phyloP scores from a whole-genome alignment of 2,113 vertebrate genomes.

The Malurus alboscapulatus region DNA sequence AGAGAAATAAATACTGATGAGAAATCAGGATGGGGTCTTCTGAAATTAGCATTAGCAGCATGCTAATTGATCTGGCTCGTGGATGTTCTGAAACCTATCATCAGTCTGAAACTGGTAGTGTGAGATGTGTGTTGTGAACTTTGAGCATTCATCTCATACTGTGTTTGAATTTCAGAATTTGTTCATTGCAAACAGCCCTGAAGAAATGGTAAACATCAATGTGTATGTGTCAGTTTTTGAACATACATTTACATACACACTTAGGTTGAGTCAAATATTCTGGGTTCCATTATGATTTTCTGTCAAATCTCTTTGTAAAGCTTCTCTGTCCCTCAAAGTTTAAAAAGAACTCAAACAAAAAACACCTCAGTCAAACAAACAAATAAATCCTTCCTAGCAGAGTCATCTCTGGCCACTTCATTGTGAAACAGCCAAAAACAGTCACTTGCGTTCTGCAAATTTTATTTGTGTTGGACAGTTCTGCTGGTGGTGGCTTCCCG shows the following conservation, averaged over 20 bases:
- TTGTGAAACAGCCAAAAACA: not conserved
- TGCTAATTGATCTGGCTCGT: not conserved
- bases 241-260: not conserved
- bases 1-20: not conserved
- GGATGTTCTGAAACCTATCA: not conserved
- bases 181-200: not conserved
- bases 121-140: not conserved
- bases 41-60: not conserved
- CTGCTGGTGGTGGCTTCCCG: not conserved
- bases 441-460: not conserved
- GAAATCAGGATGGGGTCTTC: not conserved
- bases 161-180: not conserved
- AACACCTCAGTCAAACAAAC: not conserved
- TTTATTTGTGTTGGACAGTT: not conserved
- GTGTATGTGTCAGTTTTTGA: not conserved
- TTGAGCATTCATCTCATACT: not conserved
- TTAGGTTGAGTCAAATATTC: not conserved
- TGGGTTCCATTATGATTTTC: not conserved
- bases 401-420: not conserved
- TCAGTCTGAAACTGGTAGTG: not conserved
- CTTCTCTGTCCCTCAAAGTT: not conserved
- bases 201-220: not conserved
- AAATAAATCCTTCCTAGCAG: not conserved
- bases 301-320: not conserved
- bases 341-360: not conserved